Percentiles rank a stretch among this genome's conserved stretches.
Evolutionary conservation across 2,888 invertebrate species (phyloP).

Genomic region (Electrophaes corylata): DNA sequence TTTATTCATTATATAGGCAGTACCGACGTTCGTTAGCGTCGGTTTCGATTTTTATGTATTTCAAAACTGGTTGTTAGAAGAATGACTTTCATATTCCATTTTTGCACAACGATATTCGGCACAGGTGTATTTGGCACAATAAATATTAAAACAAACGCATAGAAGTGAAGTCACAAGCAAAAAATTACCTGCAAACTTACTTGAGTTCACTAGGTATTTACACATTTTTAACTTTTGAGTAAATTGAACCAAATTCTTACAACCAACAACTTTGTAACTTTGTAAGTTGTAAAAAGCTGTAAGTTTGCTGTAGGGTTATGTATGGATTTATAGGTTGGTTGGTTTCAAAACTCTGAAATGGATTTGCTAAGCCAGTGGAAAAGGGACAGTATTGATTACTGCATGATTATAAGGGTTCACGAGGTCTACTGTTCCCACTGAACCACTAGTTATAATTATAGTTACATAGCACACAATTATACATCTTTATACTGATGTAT

Average conservation of each 20-base stretch:
- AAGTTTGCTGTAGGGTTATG: no score
- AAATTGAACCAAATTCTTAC: neutral
- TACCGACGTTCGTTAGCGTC: constrained; percentile 15
- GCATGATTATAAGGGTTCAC: no score
- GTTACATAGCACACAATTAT: no score
- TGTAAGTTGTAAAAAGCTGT: no score
- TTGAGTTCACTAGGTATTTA: neutral
- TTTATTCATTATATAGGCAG: neutral
- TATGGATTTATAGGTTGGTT: no score
- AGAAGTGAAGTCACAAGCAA: constrained; percentile 11
- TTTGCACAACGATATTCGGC: constrained; percentile 31
- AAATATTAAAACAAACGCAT: neutral
- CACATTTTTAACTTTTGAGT: neutral
- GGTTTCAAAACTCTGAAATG: no score
- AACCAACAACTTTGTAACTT: no score
- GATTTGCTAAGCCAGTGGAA: no score
- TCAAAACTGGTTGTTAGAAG: constrained; percentile 7
- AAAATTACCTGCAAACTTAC: neutral
- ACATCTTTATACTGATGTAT: no score
- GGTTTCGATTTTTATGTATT: constrained; percentile 12
- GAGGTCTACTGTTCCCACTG: no score
- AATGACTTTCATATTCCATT: constrained; percentile 17
- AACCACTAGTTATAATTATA: no score
- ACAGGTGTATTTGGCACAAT: neutral
- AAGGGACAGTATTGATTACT: no score